These are phyloP conservation scores for Onchidella celtica DNA, from an alignment of 2,888 invertebrate genomes.

Conservation along the genomic window DNA sequence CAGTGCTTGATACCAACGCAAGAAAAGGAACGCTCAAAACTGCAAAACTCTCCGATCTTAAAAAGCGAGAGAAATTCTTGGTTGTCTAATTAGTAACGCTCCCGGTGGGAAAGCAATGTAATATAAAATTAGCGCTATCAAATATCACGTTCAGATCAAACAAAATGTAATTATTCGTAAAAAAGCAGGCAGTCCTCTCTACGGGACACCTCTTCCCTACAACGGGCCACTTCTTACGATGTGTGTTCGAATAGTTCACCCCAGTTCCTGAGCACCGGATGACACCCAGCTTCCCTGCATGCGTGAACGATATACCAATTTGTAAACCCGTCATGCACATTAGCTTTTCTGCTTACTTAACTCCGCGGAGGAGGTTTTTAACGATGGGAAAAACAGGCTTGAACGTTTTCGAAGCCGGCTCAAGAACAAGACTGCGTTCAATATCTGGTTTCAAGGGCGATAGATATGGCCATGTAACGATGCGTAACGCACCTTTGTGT, in stretches of 20 bases:
- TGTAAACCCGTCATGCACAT: constrained; percentile 7
- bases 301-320: constrained; percentile 26
- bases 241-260: background rate
- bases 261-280: constrained; percentile 7
- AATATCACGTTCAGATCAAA: background rate
- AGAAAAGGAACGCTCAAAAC: no score
- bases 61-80: no score
- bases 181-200: background rate
- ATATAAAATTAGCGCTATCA: background rate
- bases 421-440: background rate
- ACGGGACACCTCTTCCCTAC: background rate
- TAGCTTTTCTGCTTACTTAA: constrained; percentile 32
- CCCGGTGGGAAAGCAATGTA: no score
- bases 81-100: no score
- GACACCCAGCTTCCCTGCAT: background rate
- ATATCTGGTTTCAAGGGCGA: constrained; percentile 17
- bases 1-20: no score
- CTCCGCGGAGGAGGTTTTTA: constrained; percentile 4
- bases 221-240: background rate
- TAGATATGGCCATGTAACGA: background rate
- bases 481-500: constrained; percentile 29
- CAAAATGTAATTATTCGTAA: background rate
- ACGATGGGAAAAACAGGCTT: background rate
- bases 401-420: constrained; percentile 9
- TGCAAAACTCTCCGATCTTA: no score